These are phyloP conservation scores for Chlorospingus semifuscus DNA, from an alignment of 2,797 vertebrate genomes.

Conservation along the genomic window DNA sequence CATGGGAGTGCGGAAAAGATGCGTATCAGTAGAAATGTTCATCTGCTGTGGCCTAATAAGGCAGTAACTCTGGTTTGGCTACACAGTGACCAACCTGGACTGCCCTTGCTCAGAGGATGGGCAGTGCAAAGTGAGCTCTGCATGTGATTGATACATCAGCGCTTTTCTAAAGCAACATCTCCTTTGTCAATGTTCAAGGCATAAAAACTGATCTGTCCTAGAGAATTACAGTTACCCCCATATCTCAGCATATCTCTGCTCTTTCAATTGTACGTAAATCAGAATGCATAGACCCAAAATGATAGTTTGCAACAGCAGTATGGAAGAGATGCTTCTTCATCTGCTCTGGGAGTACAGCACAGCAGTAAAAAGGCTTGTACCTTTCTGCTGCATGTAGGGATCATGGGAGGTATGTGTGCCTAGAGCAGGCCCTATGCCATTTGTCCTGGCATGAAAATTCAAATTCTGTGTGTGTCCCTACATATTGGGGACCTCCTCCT, in stretches of 20 bases:
- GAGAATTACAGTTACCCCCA: neutral
- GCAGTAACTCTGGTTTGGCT: neutral
- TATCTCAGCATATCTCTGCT: neutral
- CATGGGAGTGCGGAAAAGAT: neutral
- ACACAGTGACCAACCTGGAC: neutral
- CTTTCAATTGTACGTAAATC: neutral
- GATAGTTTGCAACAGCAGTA: neutral
- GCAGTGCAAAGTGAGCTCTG: neutral
- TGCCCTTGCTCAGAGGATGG: neutral
- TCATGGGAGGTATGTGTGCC: fast-evolving
- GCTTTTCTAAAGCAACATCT: neutral
- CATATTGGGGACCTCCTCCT: neutral
- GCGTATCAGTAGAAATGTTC: neutral
- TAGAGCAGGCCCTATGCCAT: neutral
- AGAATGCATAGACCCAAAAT: neutral
- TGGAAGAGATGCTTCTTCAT: neutral
- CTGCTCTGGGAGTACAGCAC: neutral
- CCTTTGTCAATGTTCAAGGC: neutral
- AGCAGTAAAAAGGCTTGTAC: neutral
- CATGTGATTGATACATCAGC: fast-evolving
- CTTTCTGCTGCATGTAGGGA: neutral
- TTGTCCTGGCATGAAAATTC: neutral
- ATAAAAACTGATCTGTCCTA: neutral
- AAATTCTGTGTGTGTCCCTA: neutral
- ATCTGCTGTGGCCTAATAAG: neutral